Conservation (phyloP, 30 jellyfish, hydroid and myxozoan species). For the Mastigias papua region DNA sequence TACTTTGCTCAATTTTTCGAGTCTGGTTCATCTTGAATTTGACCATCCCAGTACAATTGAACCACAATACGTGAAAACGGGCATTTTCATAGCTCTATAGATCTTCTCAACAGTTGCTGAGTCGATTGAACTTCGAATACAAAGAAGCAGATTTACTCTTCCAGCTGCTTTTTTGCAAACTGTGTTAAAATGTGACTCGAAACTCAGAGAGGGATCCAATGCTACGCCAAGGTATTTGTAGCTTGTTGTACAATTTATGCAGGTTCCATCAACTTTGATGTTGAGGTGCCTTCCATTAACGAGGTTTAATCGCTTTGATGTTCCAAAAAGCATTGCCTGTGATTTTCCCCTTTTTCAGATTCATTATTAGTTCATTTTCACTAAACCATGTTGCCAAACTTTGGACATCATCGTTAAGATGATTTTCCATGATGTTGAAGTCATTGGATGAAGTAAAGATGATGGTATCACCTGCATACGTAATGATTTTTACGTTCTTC, state of each 20-base stretch:
- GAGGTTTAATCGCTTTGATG: too few relatives aligned
- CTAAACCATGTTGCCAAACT: slow-evolving; percentile 22
- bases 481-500: slow-evolving; percentile 22
- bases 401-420: slow-evolving; percentile 30
- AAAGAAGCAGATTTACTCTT: slow-evolving; percentile 48
- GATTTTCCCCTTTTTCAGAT: neutral
- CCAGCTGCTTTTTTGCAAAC: slow-evolving; percentile 45
- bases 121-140: slow-evolving; percentile 54
- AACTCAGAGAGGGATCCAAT: slow-evolving; percentile 31
- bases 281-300: slow-evolving; percentile 45
- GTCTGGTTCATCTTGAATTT: too few relatives aligned
- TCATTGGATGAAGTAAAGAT: slow-evolving; percentile 35
- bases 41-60: too few relatives aligned
- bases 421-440: slow-evolving; percentile 30
- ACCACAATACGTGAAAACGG: too few relatives aligned
- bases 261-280: slow-evolving; percentile 46
- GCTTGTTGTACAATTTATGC: slow-evolving; percentile 34
- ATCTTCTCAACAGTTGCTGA: slow-evolving; percentile 59
- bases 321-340: too few relatives aligned
- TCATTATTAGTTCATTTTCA: too few relatives aligned
- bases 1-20: neutral
- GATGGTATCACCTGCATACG: slow-evolving; percentile 5
- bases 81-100: too few relatives aligned
- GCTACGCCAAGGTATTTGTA: slow-evolving; percentile 54
- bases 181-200: neutral